Percentiles rank a stretch among this genome's conserved stretches.
Conservation (phyloP, 1,140 invertebrate genomes). For the Drosophila miranda region DNA sequence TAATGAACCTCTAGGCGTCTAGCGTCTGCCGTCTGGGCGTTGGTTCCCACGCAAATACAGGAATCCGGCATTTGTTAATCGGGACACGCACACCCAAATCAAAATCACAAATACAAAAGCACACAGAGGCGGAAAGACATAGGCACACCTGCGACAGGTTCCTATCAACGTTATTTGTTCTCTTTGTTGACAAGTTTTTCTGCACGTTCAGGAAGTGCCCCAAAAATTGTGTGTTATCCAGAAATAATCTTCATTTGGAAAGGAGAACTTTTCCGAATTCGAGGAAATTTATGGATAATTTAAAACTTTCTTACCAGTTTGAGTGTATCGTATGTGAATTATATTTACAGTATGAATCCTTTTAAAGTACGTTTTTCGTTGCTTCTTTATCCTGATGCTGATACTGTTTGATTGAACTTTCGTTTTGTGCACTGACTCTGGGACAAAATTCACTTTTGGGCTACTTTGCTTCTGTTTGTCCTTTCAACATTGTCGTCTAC, state of each 20-base stretch:
- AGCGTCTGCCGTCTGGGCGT: constrained; percentile 6
- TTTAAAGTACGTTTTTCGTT: too few relatives aligned
- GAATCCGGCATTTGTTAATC: constrained; percentile 47
- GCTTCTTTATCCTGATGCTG: too few relatives aligned
- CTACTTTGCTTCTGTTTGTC: constrained; percentile 23
- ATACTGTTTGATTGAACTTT: constrained; percentile 2
- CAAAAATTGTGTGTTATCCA: background rate
- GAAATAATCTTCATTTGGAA: background rate
- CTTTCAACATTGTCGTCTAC: constrained; percentile 12
- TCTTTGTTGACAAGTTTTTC: constrained; percentile 3
- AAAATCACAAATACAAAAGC: constrained; percentile 34
- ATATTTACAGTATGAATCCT: background rate
- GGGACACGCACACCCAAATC: constrained; percentile 47
- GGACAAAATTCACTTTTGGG: constrained; percentile 19
- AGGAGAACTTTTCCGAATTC: too few relatives aligned
- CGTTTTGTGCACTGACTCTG: constrained; percentile 21
- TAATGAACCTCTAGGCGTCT: constrained; percentile 25
- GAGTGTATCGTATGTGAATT: background rate
- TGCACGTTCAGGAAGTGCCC: background rate
- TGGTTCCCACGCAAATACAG: constrained; percentile 15
- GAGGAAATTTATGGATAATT: too few relatives aligned
- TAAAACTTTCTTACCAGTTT: background rate
- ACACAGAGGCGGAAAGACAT: constrained; percentile 20
- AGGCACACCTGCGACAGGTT: constrained; percentile 38
- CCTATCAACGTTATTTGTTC: constrained; percentile 38